These are phyloP conservation scores for Drosophila demipolita DNA, from an alignment of 2,888 invertebrate genomes.

Conservation along the genomic window DNA sequence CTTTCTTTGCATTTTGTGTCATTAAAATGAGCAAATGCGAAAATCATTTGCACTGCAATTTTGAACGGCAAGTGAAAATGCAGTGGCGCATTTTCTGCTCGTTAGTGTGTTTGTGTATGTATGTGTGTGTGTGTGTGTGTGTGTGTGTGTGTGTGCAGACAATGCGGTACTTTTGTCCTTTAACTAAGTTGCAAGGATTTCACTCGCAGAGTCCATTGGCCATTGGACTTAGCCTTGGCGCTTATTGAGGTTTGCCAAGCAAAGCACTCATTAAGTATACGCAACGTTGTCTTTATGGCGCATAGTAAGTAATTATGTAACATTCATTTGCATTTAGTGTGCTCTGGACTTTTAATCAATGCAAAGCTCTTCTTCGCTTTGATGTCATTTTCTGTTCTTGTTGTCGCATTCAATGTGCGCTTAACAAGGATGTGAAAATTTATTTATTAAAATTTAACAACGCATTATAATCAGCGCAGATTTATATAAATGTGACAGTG, in stretches of 20 bases:
- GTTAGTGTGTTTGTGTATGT: conserved; percentile 36
- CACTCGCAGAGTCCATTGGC: conserved; percentile 33
- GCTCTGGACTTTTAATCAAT: conserved; percentile 66
- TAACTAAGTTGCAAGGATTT: conserved; percentile 65
- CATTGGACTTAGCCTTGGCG: conserved; percentile 35
- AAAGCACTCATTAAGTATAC: conserved; percentile 71
- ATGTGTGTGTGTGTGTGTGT: conserved; percentile 15
- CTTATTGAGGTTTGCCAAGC: conserved; percentile 42
- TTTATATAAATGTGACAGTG: conserved; percentile 55
- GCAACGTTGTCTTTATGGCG: conserved; percentile 46
- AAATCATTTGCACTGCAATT: conserved; percentile 57
- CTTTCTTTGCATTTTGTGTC: conserved; percentile 57
- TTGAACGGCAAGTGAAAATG: conserved; percentile 38
- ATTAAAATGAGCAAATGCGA: conserved; percentile 65
- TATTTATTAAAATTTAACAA: conserved; percentile 83
- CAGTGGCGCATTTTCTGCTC: conserved; percentile 50
- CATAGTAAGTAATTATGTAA: conserved; percentile 67
- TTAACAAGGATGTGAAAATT: conserved; percentile 82
- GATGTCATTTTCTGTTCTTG: conserved; percentile 18
- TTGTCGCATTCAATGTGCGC: conserved; percentile 63
- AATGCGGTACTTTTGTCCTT: conserved; percentile 75
- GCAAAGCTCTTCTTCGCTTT: conserved; percentile 41
- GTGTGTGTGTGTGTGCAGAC: conserved; percentile 30
- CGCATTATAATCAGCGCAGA: conserved; percentile 82
- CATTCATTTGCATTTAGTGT: conserved; percentile 68